Evolutionary conservation across 2,797 vertebrate species (phyloP).

Genomic region (Trachurus trachurus): DNA sequence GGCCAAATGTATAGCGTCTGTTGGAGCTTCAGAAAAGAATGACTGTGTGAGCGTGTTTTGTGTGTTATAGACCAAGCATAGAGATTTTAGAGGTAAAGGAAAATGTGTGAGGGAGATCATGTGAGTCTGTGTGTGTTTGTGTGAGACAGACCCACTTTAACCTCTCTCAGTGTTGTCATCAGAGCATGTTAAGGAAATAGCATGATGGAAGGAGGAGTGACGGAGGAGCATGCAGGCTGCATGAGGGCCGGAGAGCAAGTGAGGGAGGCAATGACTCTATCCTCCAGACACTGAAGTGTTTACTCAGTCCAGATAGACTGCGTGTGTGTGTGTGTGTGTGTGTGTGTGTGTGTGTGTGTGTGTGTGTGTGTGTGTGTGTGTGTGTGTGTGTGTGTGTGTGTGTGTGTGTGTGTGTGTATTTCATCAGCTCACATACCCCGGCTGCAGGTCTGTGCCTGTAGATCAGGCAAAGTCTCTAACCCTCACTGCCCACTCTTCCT

Average conservation of each 20-base stretch:
- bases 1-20: conserved; percentile 29
- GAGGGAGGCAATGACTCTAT: conserved; percentile 48
- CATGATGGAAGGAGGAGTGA: conserved; percentile 57
- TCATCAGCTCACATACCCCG: conserved; percentile 38
- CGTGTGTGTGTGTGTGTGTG: conserved; percentile 7
- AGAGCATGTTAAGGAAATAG: conserved; percentile 62
- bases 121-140: conserved; percentile 17
- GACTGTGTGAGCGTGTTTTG: conserved; percentile 8
- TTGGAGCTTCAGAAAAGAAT: conserved; percentile 21
- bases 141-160: conserved; percentile 54
- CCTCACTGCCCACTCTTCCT: conserved; percentile 27
- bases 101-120: conserved; percentile 19
- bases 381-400: not conserved
- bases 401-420: conserved; percentile 11
- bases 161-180: conserved; percentile 66
- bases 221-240: conserved; percentile 55
- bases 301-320: conserved; percentile 40
- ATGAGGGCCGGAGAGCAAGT: conserved; percentile 46
- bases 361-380: conserved; percentile 24
- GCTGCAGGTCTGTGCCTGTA: conserved; percentile 64
- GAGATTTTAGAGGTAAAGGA: conserved; percentile 20
- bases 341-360: conserved; percentile 11
- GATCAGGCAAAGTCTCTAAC: conserved; percentile 42
- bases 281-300: conserved; percentile 63
- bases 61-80: conserved; percentile 33